Base-by-base conservation (phyloP, 2,113 vertebrate species). In the Ancistrus triradiatus region DNA sequence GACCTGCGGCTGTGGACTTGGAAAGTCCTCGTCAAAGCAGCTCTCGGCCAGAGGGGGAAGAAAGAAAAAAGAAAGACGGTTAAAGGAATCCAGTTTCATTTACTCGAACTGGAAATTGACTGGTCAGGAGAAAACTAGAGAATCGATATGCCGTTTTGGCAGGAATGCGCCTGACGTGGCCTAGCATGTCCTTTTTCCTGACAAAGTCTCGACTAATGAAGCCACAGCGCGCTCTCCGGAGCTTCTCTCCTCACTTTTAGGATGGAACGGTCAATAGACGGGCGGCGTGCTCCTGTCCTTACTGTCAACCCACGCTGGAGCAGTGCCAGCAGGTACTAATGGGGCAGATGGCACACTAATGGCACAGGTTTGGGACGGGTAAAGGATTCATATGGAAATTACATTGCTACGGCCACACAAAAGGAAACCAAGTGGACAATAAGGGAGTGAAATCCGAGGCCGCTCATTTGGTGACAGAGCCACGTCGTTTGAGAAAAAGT, bases 51-150 rank as follows among this genome's bases (percentile, higher is more conserved):
- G 74, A n/a, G n/a, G n/a, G n/a, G n/a, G n/a, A n/a, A n/a, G n/a
- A n/a, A n/a, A n/a, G n/a, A 77, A 73, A 72, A 76, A 72, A 75
- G 76, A 61, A 71, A 62, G 55, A 65, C 49, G 59, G 48, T 40
- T 63, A 64, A 78, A 65, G 62, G 68, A 67, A 70, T 76, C 77
- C 52, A 33, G 27, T 74, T 79, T 69, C 72, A 69, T 68, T 73
- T 73, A 66, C 69, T 69, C 19, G 59, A 52, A 70, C 61, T 61
- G 73, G 59, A 72, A 72, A 74, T 59, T 71, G 73, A 67, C 73
- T 68, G 44, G 40, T 52, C 40, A 57, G 50, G 49, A 25, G 31
- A 65, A 27, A 61, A 35, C 13, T 4, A 42, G 66, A 37, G 59
- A 72, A 65, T 37, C 37, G 42, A 73, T 79, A 51, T 51, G 58